phyloP scores from a whole-genome alignment of 2,797 vertebrate genomes.

The Lithobates sylvaticus region DNA sequence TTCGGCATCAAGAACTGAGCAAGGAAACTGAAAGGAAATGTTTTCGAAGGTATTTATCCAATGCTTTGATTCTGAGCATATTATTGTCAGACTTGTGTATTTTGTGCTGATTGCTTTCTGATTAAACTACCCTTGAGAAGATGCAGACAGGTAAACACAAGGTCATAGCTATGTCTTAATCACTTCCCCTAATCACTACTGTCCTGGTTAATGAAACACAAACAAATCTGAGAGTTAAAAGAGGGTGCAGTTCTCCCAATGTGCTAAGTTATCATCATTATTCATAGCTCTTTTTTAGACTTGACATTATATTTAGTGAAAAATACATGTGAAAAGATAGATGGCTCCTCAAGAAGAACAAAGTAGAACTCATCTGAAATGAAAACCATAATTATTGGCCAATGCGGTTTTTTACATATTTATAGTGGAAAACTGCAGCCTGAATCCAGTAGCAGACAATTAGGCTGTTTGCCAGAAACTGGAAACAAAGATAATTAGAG shows the following conservation, averaged over 20 bases:
- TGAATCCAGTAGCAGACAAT: no score
- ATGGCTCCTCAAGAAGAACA: background rate
- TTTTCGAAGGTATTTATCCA: constrained; percentile 52
- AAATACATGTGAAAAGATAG: constrained; percentile 1
- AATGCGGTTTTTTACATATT: background rate
- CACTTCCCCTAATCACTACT: constrained; percentile 56
- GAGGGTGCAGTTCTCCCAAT: constrained; percentile 30
- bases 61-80: constrained; percentile 35
- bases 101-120: constrained; percentile 60
- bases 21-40: constrained; percentile 22
- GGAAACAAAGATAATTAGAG: no score
- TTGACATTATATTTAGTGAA: constrained; percentile 32
- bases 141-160: constrained; percentile 62
- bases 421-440: background rate
- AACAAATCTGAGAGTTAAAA: constrained; percentile 43
- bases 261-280: constrained; percentile 47
- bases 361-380: background rate
- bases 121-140: constrained; percentile 63
- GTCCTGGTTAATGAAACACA: constrained; percentile 47
- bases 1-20: constrained; percentile 1
- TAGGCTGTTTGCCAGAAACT: no score
- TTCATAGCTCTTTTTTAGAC: constrained; percentile 44
- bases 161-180: constrained; percentile 58
- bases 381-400: background rate
- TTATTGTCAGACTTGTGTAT: constrained; percentile 56